These are phyloP conservation scores for Chloropsis hardwickii DNA, from an alignment of 2,113 vertebrate genomes.

Conservation along the genomic window DNA sequence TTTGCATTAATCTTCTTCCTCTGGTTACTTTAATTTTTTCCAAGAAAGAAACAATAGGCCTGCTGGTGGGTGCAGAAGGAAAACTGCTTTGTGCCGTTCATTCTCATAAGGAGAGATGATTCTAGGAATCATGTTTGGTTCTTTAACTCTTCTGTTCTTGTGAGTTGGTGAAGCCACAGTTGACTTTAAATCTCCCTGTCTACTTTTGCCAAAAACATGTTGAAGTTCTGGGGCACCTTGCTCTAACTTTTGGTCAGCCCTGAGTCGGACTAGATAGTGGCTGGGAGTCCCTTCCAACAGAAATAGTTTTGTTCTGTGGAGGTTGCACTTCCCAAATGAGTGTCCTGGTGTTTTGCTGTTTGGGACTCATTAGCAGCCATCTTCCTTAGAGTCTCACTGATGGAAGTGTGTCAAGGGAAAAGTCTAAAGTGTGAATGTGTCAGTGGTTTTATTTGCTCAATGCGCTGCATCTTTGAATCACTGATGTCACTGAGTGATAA, in stretches of 20 bases:
- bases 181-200: not conserved
- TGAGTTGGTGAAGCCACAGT: not conserved
- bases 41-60: not conserved
- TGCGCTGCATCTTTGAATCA: not conserved
- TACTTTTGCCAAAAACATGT: not conserved
- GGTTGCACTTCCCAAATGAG: not conserved
- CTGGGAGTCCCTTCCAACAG: not conserved
- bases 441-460: not conserved
- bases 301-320: accelerated
- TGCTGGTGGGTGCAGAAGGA: not conserved
- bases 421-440: not conserved
- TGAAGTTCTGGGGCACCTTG: not conserved
- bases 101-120: not conserved
- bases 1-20: not conserved
- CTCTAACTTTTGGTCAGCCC: not conserved
- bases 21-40: not conserved
- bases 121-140: not conserved
- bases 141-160: accelerated
- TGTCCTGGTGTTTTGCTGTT: accelerated
- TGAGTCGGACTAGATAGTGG: accelerated
- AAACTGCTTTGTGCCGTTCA: not conserved
- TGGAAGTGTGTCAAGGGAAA: not conserved
- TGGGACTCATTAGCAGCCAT: not conserved
- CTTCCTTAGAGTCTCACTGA: not conserved
- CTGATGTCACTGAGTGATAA: not conserved